Evolutionary conservation across 2,113 vertebrate genomes (phyloP), one percentile per base, ranked within the genome.

Genomic region (Chamaea fasciata): DNA sequence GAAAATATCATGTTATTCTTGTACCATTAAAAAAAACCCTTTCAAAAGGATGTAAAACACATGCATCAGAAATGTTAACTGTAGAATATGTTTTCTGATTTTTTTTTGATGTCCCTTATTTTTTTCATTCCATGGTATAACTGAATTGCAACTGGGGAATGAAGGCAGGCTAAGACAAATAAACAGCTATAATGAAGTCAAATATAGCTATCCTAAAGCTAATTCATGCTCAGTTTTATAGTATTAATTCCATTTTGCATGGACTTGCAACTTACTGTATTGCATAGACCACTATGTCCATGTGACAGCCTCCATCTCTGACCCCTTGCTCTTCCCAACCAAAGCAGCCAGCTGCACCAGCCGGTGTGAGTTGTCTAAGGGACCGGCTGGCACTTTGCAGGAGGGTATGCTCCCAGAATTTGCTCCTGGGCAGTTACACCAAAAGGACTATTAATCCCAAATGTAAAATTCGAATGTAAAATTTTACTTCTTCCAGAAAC

Each of bases 281-380:
- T 35, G 71, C 53, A 81, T 0, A 63, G 33, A 28, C 15, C 33
- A 79, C 53, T 33, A 14, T 9, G 13, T 22, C 53, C 20, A 1
- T 39, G 27, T 15, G 30, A 12, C 16, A 30, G 59, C 15, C 15
- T 74, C 42, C 52, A 21, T 31, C 15, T 57, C 78, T 13, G n/a
- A 50, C 11, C n/a, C 52, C 49, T 46, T 21, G 24, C 35, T 59
- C 35, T 47, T 63, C 69, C 67, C 47, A 78, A 12, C 27, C 31
- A 79, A 70, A 69, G 69, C 28, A 39, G 50, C 57, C 53, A 77
- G 33, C 62, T 74, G 65, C 37, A 75, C 17, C 37, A 47, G 27
- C 6, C 67, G 63, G 10, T 2, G 3, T 0, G 18, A 69, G 37
- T 0, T 49, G 15, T 23, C 22, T 5, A 42, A 59, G 26, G 11